Percentiles rank a stretch among this genome's conserved stretches.
Evolutionary conservation across 1,140 invertebrate genomes (phyloP).

Genomic region (Lepidostoma basale): DNA sequence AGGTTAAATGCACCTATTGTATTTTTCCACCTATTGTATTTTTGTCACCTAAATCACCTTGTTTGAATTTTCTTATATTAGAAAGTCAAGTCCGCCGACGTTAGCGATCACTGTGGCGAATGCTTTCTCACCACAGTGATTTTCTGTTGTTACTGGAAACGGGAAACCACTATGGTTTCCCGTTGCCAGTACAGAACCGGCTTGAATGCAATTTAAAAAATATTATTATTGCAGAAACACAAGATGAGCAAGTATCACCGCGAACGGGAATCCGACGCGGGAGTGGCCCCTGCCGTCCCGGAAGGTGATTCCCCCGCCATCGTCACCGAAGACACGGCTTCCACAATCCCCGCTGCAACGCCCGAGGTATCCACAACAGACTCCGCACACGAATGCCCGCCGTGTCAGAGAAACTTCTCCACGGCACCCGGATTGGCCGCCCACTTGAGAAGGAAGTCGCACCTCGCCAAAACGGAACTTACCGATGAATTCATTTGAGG

Average conservation of each 20-base stretch:
- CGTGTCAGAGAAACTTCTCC: constrained; percentile 58
- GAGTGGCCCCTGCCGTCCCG: neutral
- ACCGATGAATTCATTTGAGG: too few species aligned
- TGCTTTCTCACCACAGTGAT: too few species aligned
- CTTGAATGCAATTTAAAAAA: too few species aligned
- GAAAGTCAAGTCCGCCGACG: too few species aligned
- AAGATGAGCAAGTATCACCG: constrained; percentile 42
- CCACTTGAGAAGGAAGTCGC: constrained; percentile 47
- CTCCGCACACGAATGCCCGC: constrained; percentile 19
- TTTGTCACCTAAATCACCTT: too few species aligned
- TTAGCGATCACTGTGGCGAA: too few species aligned
- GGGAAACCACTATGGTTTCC: too few species aligned
- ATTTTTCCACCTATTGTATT: too few species aligned
- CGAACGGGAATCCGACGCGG: constrained; percentile 28
- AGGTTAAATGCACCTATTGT: too few species aligned
- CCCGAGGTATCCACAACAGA: neutral
- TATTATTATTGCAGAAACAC: constrained; percentile 35
- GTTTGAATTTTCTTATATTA: too few species aligned
- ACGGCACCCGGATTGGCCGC: constrained; percentile 51
- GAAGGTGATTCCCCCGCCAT: neutral
- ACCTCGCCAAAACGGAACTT: constrained; percentile 36
- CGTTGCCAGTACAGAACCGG: too few species aligned
- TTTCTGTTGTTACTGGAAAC: too few species aligned
- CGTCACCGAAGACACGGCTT: neutral
- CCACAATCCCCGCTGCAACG: neutral